A percentile compares a stretch with the other conserved stretches of the same genome.
phyloP scores from a whole-genome alignment of 23 tunicate species.

The Trididemnum miniatum region DNA sequence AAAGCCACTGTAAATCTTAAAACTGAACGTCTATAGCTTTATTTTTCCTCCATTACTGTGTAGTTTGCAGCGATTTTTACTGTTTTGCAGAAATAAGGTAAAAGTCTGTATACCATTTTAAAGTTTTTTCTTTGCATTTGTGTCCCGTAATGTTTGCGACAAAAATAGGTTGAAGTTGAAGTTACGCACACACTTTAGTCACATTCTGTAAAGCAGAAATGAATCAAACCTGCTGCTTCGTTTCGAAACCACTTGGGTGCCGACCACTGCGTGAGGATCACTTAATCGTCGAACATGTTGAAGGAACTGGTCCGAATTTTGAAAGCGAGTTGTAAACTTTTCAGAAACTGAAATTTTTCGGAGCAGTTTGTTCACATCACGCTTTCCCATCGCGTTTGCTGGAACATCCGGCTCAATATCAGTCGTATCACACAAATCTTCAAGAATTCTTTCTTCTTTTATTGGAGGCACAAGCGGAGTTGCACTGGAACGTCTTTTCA shows the following conservation, averaged over 20 bases:
- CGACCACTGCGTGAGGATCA: not conserved
- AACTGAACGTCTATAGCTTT: no score
- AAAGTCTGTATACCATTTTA: no score
- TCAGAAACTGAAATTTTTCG: slow-evolving; percentile 44
- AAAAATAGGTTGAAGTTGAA: no score
- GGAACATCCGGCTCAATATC: slow-evolving; percentile 87
- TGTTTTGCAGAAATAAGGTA: no score
- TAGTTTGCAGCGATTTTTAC: no score
- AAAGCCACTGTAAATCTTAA: no score
- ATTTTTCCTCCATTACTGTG: no score
- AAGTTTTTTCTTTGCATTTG: no score
- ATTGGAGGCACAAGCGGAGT: slow-evolving; percentile 70
- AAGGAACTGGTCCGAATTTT: not conserved
- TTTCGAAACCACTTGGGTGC: not conserved
- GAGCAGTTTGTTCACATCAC: slow-evolving; percentile 39
- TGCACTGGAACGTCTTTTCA: slow-evolving; percentile 67
- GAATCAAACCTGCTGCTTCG: no score
- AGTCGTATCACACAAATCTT: slow-evolving; percentile 58
- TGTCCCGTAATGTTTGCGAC: no score
- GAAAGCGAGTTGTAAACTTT: slow-evolving; percentile 11
- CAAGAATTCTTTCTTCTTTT: slow-evolving; percentile 67
- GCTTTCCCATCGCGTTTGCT: slow-evolving; percentile 45
- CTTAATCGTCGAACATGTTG: slow-evolving; percentile 20
- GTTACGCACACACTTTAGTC: no score
- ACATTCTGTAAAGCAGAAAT: no score